Percentiles rank a stretch among this genome's conserved stretches.
phyloP scores from a whole-genome alignment of 2,888 invertebrate genomes.

The Bellardia bayeri region DNA sequence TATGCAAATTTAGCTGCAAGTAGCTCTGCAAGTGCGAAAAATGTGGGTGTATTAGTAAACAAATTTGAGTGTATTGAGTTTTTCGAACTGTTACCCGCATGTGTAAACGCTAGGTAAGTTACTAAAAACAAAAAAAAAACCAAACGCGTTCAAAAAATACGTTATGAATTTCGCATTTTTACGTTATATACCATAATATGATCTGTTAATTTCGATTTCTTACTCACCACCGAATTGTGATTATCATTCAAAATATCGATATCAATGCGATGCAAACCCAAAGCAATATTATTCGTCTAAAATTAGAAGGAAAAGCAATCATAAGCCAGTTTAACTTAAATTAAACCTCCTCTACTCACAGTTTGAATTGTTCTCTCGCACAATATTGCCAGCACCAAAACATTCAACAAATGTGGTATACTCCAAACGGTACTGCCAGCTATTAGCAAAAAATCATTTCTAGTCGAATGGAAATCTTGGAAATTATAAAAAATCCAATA shows the following conservation, averaged over 20 bases:
- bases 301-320: conserved; percentile 49
- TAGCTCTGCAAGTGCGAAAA: no score
- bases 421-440: conserved; percentile 79
- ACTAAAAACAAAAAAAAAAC: no score
- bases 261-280: conserved; percentile 83
- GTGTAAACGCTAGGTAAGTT: no score
- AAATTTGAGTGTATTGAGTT: no score
- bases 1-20: no score
- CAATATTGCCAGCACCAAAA: conserved; percentile 79
- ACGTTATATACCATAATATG: no score
- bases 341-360: conserved; percentile 77
- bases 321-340: neutral
- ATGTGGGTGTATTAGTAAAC: no score
- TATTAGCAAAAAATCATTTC: conserved; percentile 77
- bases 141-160: no score
- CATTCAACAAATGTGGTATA: conserved; percentile 81
- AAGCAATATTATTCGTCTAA: conserved; percentile 83
- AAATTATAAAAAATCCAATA: conserved; percentile 83
- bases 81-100: no score
- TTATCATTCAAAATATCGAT: conserved; percentile 81
- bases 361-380: conserved; percentile 80
- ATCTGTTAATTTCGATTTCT: no score
- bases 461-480: conserved; percentile 76
- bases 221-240: conserved; percentile 83
- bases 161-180: no score